These are phyloP conservation scores for Harmothoe impar DNA, from an alignment of 2,888 invertebrate genomes.

Conservation along the genomic window DNA sequence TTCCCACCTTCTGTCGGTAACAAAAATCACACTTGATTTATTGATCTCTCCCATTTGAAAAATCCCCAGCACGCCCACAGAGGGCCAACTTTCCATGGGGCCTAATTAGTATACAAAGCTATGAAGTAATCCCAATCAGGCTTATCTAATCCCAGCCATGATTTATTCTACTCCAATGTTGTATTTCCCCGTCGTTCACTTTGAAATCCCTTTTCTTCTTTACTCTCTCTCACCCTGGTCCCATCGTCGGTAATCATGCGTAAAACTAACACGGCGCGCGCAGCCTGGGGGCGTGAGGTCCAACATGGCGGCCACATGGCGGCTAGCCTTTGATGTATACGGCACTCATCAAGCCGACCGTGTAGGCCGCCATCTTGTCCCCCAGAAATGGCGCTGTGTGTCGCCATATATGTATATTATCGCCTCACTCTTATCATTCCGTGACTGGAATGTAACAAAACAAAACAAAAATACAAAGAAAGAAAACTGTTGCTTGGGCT, in stretches of 20 bases:
- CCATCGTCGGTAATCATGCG: conserved; percentile 22
- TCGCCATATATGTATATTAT: too few species aligned
- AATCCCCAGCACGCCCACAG: background rate
- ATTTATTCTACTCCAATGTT: background rate
- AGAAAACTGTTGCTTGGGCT: too few species aligned
- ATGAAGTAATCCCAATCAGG: conserved; percentile 36
- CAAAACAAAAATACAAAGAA: too few species aligned
- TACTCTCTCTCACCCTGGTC: background rate
- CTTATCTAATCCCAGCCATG: background rate
- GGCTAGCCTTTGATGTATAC: conserved; percentile 45
- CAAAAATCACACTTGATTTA: too few species aligned
- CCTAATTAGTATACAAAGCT: background rate
- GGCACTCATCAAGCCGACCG: too few species aligned
- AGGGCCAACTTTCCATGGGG: background rate
- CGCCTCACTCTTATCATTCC: too few species aligned
- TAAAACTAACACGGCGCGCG: conserved; percentile 24
- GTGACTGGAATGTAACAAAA: too few species aligned
- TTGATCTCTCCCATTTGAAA: background rate
- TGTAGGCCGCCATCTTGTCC: too few species aligned
- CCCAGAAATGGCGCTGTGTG: too few species aligned
- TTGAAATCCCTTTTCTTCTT: background rate
- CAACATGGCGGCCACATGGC: conserved; percentile 35
- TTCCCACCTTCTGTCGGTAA: too few species aligned
- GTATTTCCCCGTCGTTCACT: background rate
- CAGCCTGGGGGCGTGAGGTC: background rate